Percentiles rank a stretch among this genome's conserved stretches.
phyloP scores from a whole-genome alignment of 2,888 invertebrate genomes.

The Trachelus troglodyta region DNA sequence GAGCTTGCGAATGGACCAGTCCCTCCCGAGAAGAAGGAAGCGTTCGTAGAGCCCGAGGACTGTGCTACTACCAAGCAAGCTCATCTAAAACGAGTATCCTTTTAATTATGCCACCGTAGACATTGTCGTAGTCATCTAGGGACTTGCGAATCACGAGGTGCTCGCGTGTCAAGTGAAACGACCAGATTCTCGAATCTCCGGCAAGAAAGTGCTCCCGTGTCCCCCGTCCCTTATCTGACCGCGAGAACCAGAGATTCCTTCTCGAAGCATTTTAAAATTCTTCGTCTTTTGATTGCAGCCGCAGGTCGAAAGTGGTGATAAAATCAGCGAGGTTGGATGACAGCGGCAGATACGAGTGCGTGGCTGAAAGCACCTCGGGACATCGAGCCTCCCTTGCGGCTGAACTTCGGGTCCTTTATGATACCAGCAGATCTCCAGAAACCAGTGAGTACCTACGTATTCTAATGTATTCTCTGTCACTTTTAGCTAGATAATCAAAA shows the following conservation, averaged over 20 bases:
- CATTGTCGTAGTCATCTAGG: not conserved
- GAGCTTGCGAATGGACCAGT: too few relatives aligned
- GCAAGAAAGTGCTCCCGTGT: too few relatives aligned
- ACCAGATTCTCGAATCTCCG: too few relatives aligned
- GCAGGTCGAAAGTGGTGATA: conserved; percentile 86
- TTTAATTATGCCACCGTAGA: conserved; percentile 40
- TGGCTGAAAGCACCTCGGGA: conserved; percentile 78
- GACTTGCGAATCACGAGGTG: too few relatives aligned
- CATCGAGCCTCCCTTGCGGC: conserved; percentile 71
- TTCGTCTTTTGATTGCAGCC: conserved; percentile 69
- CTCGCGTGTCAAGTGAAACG: too few relatives aligned
- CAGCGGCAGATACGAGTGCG: conserved; percentile 84
- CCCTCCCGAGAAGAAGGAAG: too few relatives aligned
- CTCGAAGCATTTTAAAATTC: too few relatives aligned
- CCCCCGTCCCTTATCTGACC: too few relatives aligned
- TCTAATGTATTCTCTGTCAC: not conserved
- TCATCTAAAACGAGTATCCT: conserved; percentile 42
- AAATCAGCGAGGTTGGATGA: conserved; percentile 79
- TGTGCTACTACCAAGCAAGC: conserved; percentile 31
- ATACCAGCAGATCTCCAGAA: conserved; percentile 67
- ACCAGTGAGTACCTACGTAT: conserved; percentile 66
- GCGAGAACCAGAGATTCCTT: too few relatives aligned
- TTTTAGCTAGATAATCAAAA: not conserved
- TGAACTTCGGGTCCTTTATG: conserved; percentile 67
- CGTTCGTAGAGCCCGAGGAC: too few relatives aligned